Base-by-base conservation (phyloP, 2,797 vertebrate genomes). In the Cossypha polioptera region DNA sequence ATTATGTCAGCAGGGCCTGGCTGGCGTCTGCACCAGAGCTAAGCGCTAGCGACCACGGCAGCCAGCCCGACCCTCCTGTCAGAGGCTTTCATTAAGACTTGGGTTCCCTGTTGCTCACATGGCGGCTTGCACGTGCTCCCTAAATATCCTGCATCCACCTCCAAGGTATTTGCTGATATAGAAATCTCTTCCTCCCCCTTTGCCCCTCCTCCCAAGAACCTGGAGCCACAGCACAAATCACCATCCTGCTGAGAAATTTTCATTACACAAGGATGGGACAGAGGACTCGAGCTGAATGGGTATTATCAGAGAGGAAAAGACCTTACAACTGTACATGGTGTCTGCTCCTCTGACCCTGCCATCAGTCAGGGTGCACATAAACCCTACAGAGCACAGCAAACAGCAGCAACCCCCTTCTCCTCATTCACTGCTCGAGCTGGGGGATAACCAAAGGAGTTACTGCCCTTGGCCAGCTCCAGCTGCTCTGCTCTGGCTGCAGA, bases 151-250 rank as follows among this genome's bases (percentile, higher is more conserved):
- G 40, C 48, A 38, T 84, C 88, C 42, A 92, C 82, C 71, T 65
- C 43, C 88, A 84, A 95, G 78, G 78, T 95, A 97, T 97, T 96
- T 97, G 96, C 97, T 97, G 92, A 97, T 89, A 76, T 24, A 95
- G 69, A 95, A 96, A 91, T 96, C 92, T 94, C 90, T 82, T 48
- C 94, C 67, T 61, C 16, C 21, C 48, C 14, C 38, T 28, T 54
- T 50, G 11, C 31, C 69, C 71, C 59, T 36, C 71, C 59, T 77
- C 43, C 26, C n/a, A 35, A 51, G 65, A 53, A 86, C 25, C 57
- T 25, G 20, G 48, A 90, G 69, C 94, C 50, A 40, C 59, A 75
- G 51, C 38, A 66, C 26, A 80, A 96, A 88, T 90, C 95, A 92
- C 78, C 33, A 7, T 48, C 94, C 96, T 85, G 94, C 97, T 96